phyloP scores from a whole-genome alignment of 2,113 vertebrate species.

The Cinclus mexicanus region DNA sequence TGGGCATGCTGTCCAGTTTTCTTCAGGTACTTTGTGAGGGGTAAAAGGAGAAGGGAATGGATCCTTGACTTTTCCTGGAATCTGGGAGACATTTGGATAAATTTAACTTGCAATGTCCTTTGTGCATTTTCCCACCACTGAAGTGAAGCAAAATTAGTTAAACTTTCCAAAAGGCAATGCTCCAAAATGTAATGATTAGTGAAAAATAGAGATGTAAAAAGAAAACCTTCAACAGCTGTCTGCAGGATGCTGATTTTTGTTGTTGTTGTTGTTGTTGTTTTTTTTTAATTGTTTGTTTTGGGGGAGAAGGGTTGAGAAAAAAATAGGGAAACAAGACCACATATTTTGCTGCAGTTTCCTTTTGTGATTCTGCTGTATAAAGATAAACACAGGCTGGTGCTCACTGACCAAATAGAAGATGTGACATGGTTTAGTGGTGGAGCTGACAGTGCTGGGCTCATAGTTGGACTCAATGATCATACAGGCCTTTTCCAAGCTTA shows the following conservation, averaged over 20 bases:
- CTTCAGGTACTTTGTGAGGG: neutral
- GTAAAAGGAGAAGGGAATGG: neutral
- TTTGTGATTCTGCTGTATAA: neutral
- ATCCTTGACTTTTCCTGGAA: neutral
- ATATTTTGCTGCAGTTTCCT: neutral
- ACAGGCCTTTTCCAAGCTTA: neutral
- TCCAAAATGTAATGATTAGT: neutral
- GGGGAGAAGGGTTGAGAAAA: neutral
- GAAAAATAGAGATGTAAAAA: neutral
- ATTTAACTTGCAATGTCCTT: neutral
- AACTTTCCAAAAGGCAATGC: neutral
- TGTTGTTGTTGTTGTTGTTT: neutral
- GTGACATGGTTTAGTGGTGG: neutral
- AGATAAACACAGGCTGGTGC: neutral
- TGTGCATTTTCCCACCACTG: neutral
- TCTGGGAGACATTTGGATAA: neutral
- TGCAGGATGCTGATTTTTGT: neutral
- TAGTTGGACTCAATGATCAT: neutral
- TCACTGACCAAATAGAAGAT: neutral
- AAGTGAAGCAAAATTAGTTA: slow-evolving; percentile 19
- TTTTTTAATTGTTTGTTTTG: neutral
- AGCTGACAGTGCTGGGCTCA: neutral
- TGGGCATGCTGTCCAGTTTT: neutral
- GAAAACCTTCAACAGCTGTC: neutral
- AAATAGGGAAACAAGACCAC: neutral